Conservation (phyloP, 2,113 vertebrate species). For the Neofelis nebulosa region DNA sequence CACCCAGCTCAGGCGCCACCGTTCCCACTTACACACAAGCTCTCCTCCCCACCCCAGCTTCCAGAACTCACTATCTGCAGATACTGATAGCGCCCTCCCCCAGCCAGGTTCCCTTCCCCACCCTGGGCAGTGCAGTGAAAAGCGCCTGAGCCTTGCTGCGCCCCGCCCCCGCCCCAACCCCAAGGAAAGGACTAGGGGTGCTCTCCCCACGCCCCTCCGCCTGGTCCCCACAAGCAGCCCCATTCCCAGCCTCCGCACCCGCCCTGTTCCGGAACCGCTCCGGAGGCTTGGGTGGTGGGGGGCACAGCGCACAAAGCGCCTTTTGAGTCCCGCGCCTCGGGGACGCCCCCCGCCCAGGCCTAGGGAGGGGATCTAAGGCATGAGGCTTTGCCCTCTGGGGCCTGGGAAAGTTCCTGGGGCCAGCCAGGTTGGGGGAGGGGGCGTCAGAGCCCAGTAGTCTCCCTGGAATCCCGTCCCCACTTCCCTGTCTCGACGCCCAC, state of each 20-base stretch:
- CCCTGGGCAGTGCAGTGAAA: slow-evolving; percentile 49
- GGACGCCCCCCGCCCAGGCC: slow-evolving; percentile 17
- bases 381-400: slow-evolving; percentile 11
- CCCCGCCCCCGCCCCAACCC: background rate
- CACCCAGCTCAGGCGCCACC: background rate
- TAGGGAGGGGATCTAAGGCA: background rate
- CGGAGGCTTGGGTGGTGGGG: background rate
- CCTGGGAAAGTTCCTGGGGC: background rate
- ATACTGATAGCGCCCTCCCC: slow-evolving; percentile 74
- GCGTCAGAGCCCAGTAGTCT: background rate
- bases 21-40: background rate
- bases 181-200: background rate
- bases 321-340: background rate
- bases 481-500: too few relatives aligned
- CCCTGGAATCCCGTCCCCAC: background rate
- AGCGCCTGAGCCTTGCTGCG: background rate
- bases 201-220: background rate
- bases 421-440: slow-evolving; percentile 57
- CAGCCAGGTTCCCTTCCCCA: slow-evolving; percentile 64
- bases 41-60: slow-evolving; percentile 40
- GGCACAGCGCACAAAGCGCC: slow-evolving; percentile 65
- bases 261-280: slow-evolving; percentile 42
- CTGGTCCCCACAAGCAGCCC: background rate
- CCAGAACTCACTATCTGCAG: slow-evolving; percentile 76
- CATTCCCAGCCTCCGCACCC: background rate